Percentiles rank a stretch among this genome's conserved stretches.
Conservation (phyloP, 2,888 invertebrate genomes). For the Aquatica leii region DNA sequence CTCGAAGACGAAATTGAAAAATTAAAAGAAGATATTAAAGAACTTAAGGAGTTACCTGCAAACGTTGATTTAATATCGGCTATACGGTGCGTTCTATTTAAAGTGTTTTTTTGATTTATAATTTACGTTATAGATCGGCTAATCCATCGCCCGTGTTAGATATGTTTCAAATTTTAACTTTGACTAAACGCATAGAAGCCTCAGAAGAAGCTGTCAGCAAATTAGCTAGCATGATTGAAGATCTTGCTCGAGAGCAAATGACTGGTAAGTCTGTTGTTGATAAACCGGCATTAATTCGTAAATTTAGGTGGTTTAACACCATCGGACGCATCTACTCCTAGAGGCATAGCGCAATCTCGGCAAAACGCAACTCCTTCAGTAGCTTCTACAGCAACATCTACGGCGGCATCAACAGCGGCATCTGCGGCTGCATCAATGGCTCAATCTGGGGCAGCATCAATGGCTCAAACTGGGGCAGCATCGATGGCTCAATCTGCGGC, state of each 20-base stretch:
- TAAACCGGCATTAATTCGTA: no score
- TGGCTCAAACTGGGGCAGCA: no score
- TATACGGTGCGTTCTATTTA: constrained; percentile 46
- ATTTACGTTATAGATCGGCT: neutral
- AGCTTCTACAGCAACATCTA: neutral
- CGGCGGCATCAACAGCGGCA: neutral
- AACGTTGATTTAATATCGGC: constrained; percentile 60
- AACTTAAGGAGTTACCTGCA: constrained; percentile 57
- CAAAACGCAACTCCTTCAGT: no score
- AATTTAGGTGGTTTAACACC: neutral
- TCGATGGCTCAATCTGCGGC: no score
- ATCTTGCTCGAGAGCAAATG: constrained; percentile 59
- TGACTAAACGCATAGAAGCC: constrained; percentile 71
- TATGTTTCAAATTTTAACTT: constrained; percentile 71
- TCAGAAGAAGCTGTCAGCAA: constrained; percentile 69
- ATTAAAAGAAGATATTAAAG: constrained; percentile 56
- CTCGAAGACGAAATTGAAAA: constrained; percentile 57
- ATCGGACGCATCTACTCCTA: neutral
- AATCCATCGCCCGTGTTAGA: constrained; percentile 63
- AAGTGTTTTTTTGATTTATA: neutral
- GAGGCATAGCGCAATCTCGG: no score
- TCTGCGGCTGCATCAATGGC: no score
- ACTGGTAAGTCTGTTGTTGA: neutral
- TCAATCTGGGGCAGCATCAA: no score
- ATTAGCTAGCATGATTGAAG: constrained; percentile 68